Evolutionary conservation across 2,113 vertebrate genomes (phyloP), one percentile per base, ranked within the genome.

Genomic region (Silurus glanis): DNA sequence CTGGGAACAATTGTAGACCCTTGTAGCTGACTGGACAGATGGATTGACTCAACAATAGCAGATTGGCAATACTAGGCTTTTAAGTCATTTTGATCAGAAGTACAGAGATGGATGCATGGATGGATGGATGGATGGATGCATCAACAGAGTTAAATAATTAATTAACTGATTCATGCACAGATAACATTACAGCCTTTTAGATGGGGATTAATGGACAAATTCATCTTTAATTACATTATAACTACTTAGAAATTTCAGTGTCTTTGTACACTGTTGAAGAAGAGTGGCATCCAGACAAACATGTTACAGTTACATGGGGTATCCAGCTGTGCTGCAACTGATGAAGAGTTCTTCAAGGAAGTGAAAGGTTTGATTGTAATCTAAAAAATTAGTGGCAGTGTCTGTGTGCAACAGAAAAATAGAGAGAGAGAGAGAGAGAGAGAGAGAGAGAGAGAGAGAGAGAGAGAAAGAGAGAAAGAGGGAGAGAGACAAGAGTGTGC

Each of bases 331-430:
- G 53, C 66, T 51, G 66, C 58, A 72, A 58, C 74, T 86, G 74
- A 87, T 89, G 80, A 86, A 83, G 59, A 75, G 88, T 80, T 56
- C 75, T 87, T 53, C 25, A 67, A 67, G 28, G 71, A 67, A 28
- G n/a, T 85, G 80, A 83, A 82, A 89, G 71, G 87, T 83, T 80
- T 75, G 83, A 74, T 86, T 86, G 53, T 82, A 87, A 83, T 76
- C 49, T 62, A 78, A 71, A 59, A 76, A 87, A 83, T 83, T 83
- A 83, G 76, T 88, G 81, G 84, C 62, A 85, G n/a, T 74, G 56
- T 82, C 3, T 81, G 88, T 76, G 72, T 84, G 62, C 49, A 49
- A 74, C 16, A 69, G 53, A 37, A 23, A 58, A 23, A 53, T 21
- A 47, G 64, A 13, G 47, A 75, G 23, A 72, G 69, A 28, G 28